Evolutionary conservation across 2,888 invertebrate genomes (phyloP).

Genomic region (Troilus luridus): DNA sequence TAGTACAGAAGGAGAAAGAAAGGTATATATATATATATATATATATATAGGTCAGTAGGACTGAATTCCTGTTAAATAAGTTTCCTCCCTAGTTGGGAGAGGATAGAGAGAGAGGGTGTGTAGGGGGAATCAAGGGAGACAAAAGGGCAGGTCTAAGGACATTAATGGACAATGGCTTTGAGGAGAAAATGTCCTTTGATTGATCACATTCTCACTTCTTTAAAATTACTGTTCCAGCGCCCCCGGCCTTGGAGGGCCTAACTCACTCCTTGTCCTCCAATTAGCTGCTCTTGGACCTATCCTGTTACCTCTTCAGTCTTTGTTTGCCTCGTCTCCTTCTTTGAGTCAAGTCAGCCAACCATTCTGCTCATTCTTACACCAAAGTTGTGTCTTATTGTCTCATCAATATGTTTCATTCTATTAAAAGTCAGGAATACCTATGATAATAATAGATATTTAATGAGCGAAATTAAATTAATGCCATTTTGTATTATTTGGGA

Average conservation of each 20-base stretch:
- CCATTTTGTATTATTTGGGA: too few relatives aligned
- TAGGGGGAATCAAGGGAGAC: neutral
- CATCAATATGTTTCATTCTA: too few relatives aligned
- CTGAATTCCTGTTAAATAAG: neutral
- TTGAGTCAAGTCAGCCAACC: neutral
- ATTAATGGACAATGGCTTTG: conserved; percentile 29
- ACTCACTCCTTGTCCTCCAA: conserved; percentile 20
- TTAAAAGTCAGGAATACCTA: too few relatives aligned
- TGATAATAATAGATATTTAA: too few relatives aligned
- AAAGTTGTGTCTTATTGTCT: too few relatives aligned
- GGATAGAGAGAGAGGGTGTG: neutral
- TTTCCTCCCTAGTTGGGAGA: neutral
- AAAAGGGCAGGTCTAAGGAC: neutral
- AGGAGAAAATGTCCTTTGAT: conserved; percentile 27
- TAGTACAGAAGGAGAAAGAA: neutral
- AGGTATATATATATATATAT: too few relatives aligned
- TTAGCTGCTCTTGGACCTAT: neutral
- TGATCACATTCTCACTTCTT: conserved; percentile 41
- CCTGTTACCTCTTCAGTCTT: neutral
- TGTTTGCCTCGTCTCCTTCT: neutral
- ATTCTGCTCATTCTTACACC: neutral
- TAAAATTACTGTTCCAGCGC: neutral
- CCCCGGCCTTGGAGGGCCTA: neutral
- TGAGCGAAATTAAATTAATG: too few relatives aligned
- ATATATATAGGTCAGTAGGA: neutral